These are phyloP conservation scores for Leucoraja erinaceus DNA, from an alignment of 2,113 vertebrate genomes.

Conservation along the genomic window DNA sequence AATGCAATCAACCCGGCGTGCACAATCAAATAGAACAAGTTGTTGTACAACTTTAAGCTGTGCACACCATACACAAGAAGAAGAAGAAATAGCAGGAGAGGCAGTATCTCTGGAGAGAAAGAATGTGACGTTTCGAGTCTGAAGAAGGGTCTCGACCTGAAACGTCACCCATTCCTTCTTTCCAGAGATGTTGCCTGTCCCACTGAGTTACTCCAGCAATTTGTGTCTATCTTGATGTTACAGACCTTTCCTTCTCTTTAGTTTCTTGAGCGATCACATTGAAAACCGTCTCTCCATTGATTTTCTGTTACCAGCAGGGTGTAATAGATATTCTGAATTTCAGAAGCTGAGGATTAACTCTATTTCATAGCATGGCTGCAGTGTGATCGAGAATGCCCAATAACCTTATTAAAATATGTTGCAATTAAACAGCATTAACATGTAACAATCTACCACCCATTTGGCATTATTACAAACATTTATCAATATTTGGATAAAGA, in stretches of 20 bases:
- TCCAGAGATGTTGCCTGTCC: too few relatives aligned
- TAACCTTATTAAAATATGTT: neutral
- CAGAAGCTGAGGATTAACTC: neutral
- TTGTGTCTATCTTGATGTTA: neutral
- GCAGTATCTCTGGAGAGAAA: too few relatives aligned
- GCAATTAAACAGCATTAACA: neutral
- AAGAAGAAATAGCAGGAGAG: too few relatives aligned
- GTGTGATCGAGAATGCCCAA: neutral
- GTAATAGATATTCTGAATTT: neutral
- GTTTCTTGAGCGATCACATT: neutral
- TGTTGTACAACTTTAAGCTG: too few relatives aligned
- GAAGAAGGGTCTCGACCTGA: too few relatives aligned
- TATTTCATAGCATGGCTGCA: neutral
- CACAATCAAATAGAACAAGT: too few relatives aligned
- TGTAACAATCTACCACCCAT: too few relatives aligned
- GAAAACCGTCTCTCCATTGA: neutral
- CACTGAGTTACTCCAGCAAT: too few relatives aligned
- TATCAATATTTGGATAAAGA: neutral
- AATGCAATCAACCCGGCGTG: too few relatives aligned
- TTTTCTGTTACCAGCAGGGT: neutral
- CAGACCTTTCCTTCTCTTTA: neutral
- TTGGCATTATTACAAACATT: neutral
- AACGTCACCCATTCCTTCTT: too few relatives aligned
- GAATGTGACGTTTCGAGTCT: too few relatives aligned
- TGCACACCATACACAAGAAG: too few relatives aligned